Conservation (phyloP, 1,140 invertebrate genomes). For the Leucophenga varia region DNA sequence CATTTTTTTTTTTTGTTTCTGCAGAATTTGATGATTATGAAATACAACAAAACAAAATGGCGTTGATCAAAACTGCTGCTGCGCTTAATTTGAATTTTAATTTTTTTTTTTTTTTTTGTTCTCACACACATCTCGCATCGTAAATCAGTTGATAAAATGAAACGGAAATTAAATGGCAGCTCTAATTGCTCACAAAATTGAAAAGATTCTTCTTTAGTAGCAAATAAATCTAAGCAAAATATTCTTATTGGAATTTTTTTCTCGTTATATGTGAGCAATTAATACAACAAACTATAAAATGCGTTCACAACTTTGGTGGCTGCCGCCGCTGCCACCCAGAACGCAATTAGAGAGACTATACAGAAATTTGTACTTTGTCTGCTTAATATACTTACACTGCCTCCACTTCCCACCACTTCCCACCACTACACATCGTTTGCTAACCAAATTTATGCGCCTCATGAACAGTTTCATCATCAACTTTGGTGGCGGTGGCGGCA, state of each 20-base stretch:
- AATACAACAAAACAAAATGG: slow-evolving; percentile 22
- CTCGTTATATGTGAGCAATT: slow-evolving; percentile 24
- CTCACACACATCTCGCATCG: too few species aligned
- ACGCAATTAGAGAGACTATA: slow-evolving; percentile 36
- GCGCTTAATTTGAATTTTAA: slow-evolving; percentile 4
- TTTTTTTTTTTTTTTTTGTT: slow-evolving; percentile 18
- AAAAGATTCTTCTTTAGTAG: slow-evolving; percentile 8
- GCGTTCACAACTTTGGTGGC: slow-evolving; percentile 5
- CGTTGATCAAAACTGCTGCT: slow-evolving; percentile 21
- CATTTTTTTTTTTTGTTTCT: slow-evolving; percentile 29
- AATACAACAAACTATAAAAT: slow-evolving; percentile 50
- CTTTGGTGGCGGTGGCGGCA: too few species aligned
- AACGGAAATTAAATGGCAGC: slow-evolving; percentile 52
- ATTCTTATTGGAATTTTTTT: too few species aligned
- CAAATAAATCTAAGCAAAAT: too few species aligned
- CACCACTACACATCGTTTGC: too few species aligned
- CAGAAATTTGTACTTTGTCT: slow-evolving; percentile 28
- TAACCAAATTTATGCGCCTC: too few species aligned
- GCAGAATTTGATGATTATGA: slow-evolving; percentile 50
- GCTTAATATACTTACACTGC: slow-evolving; percentile 19
- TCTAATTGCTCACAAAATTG: slow-evolving; percentile 47
- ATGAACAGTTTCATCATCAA: too few species aligned
- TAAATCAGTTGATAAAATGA: slow-evolving; percentile 55
- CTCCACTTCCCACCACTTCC: too few species aligned
- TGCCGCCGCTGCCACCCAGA: slow-evolving; percentile 22